phyloP scores from a whole-genome alignment of 2,888 invertebrate species.

The Caenorhabditis sp. region DNA sequence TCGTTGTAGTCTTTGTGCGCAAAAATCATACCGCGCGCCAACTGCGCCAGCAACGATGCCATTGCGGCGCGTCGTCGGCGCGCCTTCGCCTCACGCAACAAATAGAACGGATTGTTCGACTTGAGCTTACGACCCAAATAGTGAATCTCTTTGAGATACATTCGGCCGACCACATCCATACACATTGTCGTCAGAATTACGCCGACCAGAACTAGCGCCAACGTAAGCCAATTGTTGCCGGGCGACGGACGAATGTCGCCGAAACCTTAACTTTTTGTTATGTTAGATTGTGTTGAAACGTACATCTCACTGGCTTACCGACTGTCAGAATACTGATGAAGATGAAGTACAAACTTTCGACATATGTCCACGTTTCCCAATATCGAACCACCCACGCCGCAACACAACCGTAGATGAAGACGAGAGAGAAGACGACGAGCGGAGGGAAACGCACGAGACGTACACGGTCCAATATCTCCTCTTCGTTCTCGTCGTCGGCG shows the following conservation, averaged over 20 bases:
- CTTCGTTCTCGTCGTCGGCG: constrained; percentile 66
- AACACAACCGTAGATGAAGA: constrained; percentile 65
- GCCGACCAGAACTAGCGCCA: constrained; percentile 58
- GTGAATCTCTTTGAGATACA: constrained; percentile 70
- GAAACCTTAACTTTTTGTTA: constrained; percentile 53
- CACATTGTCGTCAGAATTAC: constrained; percentile 70
- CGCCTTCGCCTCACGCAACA: constrained; percentile 68
- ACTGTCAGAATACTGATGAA: constrained; percentile 70
- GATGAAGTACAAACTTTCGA: constrained; percentile 67
- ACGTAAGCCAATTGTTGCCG: constrained; percentile 55
- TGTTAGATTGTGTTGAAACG: too few relatives aligned
- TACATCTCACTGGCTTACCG: constrained; percentile 49
- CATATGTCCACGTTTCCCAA: constrained; percentile 64
- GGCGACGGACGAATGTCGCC: constrained; percentile 67
- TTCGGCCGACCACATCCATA: constrained; percentile 69
- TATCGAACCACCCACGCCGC: constrained; percentile 59
- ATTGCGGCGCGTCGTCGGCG: constrained; percentile 66
- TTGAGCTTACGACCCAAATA: constrained; percentile 69
- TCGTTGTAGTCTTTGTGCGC: constrained; percentile 68
- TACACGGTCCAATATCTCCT: constrained; percentile 66
- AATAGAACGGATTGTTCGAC: constrained; percentile 69
- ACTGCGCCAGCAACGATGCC: constrained; percentile 68
- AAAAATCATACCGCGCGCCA: constrained; percentile 69
- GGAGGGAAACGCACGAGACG: constrained; percentile 67
- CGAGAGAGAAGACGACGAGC: constrained; percentile 65